Evolutionary conservation across 2,888 invertebrate genomes (phyloP), one percentile per base, ranked within the genome.

Genomic region (Diachrysia chrysitis): DNA sequence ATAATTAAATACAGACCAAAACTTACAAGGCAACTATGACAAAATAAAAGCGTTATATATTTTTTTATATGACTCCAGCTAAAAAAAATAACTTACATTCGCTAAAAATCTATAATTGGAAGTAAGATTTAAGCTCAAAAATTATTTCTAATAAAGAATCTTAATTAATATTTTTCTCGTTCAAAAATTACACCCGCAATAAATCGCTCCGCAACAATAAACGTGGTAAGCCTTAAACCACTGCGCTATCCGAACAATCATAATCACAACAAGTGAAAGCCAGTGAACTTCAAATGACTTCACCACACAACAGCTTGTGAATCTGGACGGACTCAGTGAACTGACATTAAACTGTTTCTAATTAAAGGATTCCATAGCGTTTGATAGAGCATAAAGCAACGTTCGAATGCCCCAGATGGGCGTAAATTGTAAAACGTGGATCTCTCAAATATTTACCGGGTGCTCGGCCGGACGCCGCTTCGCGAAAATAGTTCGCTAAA

Each of bases 351-450:
- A 73, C 56, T 21, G 61, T 59, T 78, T 90, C 82, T 90, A 88
- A 91, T 90, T 89, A 87, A 83, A 82, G 84, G 83, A 90, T 90
- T 87, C 88, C 84, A 80, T 81, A 73, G 81, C 74, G 80, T 86
- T 88, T 87, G 86, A 88, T 87, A 86, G 84, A 84, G 84, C 77
- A 82, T 84, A 85, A 88, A 87, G 85, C 85, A 83, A 79, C 79
- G 83, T 84, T 77, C 69, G 72, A 77, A 82, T 84, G 83, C 82
- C 79, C 80, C 64, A 83, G 88, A 89, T 87, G 87, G 86, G 85
- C 86, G 90, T 90, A 89, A 91, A 91, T 90, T 92, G 91, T 90
- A 87, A 90, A 92, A 89, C 90, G 91, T 86, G 89, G 83, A 90
- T 88, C 85, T 83, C 86, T 92, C 87, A 92, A 92, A 92, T 92